Evolutionary conservation across 2,888 invertebrate genomes (phyloP).

Genomic region (Himalopsyche anomala): DNA sequence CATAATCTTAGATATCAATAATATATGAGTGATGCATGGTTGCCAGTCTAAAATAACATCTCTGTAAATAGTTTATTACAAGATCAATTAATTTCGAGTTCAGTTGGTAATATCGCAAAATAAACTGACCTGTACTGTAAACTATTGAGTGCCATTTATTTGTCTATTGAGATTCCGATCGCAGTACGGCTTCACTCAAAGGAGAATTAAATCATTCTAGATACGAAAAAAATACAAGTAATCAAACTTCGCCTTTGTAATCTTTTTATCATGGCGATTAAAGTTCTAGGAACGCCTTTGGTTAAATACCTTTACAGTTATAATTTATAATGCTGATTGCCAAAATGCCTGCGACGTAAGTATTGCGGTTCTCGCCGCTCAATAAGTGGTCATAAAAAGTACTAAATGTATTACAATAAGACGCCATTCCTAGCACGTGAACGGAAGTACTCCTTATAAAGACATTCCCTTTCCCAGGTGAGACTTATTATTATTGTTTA

Average conservation of each 20-base stretch:
- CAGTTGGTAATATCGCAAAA: too few species aligned
- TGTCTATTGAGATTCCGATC: constrained; percentile 7
- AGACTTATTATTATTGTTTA: constrained; percentile 32
- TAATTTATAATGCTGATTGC: constrained; percentile 26
- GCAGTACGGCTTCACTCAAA: background rate
- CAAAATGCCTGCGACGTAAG: constrained; percentile 5
- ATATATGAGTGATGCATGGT: too few species aligned
- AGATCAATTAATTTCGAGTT: too few species aligned
- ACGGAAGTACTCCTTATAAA: constrained; percentile 33
- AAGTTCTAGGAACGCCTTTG: constrained; percentile 18
- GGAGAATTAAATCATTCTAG: background rate
- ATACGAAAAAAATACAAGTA: background rate
- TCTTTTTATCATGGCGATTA: background rate
- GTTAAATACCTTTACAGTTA: constrained; percentile 30
- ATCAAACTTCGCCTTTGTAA: constrained; percentile 7
- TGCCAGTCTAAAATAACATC: too few species aligned
- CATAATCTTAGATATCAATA: too few species aligned
- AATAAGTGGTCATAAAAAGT: constrained; percentile 24
- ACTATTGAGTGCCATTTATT: background rate
- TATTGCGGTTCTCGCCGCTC: constrained; percentile 19
- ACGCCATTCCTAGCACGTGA: constrained; percentile 26
- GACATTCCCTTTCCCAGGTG: constrained; percentile 13
- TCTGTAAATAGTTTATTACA: too few species aligned
- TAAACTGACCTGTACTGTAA: too few species aligned
- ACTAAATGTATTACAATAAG: background rate